Evolutionary conservation across 2,888 invertebrate genomes (phyloP), one percentile per base, ranked within the genome.

Genomic region (Eupithecia dodoneata): DNA sequence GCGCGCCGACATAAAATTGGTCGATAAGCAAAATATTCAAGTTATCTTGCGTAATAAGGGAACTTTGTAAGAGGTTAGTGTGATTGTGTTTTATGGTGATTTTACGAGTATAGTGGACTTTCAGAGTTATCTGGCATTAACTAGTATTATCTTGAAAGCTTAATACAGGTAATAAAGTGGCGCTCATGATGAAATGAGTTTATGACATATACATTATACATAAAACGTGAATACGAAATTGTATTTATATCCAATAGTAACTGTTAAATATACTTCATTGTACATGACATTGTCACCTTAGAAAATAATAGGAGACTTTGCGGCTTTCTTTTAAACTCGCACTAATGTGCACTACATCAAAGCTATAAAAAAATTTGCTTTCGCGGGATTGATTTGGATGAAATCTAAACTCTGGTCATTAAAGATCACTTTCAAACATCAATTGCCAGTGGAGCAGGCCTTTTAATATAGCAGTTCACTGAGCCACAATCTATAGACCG

Each of bases 401-500:
- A 44, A n/a, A n/a, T 44, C 42, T 69, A 18, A 10, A 10, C 13
- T 10, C n/a, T 3, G 47, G 15, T 66, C 65, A 73, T 73, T 55
- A 44, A 49, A 44, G 4, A 44, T 15, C 10, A 69, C n/a, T 69
- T 69, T 69, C n/a, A 69, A 69, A 44, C 67, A 69, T 44, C n/a
- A 69, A 67, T 63, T 73, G 71, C 44, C 41, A 69, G 73, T 75
- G 71, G 66, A 71, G 67, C 47, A 49, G 55, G 42, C 49, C 86
- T 86, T 87, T 86, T 91, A 91, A 92, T 92, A 90, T 88, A 88
- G 87, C 91, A 89, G 92, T 90, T 91, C 89, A 88, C 88, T 91
- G 91, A 90, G 87, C 91, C 88, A 89, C 87, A 86, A 86, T 87
- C 87, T 85, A 83, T 85, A 86, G 82, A 80, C 82, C 83, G 82